Percentiles rank a stretch among this genome's conserved stretches.
phyloP scores from a whole-genome alignment of 2,113 vertebrate species.

The Tapirus terrestris region DNA sequence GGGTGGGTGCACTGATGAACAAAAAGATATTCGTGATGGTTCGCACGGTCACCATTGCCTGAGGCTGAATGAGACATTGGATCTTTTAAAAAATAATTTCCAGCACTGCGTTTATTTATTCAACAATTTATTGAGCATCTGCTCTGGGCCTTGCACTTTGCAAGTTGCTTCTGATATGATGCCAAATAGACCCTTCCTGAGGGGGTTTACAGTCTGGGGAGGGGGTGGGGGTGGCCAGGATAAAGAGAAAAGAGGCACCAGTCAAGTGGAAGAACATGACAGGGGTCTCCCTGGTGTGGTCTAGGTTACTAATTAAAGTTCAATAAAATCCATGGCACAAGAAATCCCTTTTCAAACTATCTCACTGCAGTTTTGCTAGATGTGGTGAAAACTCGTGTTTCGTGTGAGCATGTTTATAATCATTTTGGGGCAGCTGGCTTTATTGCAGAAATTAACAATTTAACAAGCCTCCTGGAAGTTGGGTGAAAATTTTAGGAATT shows the following conservation, averaged over 20 bases:
- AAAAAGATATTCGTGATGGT: neutral
- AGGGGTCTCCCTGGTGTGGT: neutral
- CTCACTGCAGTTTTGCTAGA: neutral
- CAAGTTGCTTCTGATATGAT: neutral
- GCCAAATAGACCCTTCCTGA: too few relatives aligned
- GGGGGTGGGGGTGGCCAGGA: too few relatives aligned
- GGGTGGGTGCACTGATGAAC: neutral
- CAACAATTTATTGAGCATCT: neutral
- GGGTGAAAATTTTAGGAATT: neutral
- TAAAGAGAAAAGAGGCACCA: neutral
- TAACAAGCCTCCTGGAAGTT: neutral
- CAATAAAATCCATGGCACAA: rapidly evolving
- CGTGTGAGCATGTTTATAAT: neutral
- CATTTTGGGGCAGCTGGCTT: neutral
- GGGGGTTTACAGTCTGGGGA: too few relatives aligned
- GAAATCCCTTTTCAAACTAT: neutral
- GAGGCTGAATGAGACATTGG: neutral
- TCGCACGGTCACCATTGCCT: rapidly evolving
- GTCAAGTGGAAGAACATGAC: neutral
- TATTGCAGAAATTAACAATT: neutral
- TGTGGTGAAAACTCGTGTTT: neutral
- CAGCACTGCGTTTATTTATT: neutral
- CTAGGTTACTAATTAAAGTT: neutral
- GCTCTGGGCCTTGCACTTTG: neutral
- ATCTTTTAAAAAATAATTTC: neutral